Evolutionary conservation across 2,797 vertebrate species (phyloP).

Genomic region (Sebastes itinus): DNA sequence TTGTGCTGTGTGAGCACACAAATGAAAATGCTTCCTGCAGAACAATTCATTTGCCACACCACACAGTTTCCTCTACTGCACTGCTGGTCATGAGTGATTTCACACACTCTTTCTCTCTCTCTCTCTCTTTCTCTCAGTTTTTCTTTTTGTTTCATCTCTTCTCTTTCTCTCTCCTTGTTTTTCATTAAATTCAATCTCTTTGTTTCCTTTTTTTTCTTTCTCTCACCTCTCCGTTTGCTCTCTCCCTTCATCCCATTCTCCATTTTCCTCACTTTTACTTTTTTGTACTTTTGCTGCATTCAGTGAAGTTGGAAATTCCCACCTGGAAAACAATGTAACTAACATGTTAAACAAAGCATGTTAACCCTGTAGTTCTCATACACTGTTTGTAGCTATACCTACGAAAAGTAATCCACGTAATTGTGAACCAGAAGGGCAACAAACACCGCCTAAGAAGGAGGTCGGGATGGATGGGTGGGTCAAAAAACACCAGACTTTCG

Average conservation of each 20-base stretch:
- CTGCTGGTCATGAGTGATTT: slow-evolving; percentile 41
- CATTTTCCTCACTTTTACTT: not conserved
- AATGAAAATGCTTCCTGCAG: slow-evolving; percentile 64
- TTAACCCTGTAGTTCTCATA: not conserved
- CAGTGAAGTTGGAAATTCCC: not conserved
- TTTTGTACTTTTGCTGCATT: not conserved
- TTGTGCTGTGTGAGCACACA: slow-evolving; percentile 39
- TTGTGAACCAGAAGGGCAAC: too few relatives aligned
- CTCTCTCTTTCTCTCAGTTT: not conserved
- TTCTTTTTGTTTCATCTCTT: slow-evolving; percentile 7
- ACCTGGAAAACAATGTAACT: not conserved
- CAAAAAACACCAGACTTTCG: fast-evolving
- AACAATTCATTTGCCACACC: slow-evolving; percentile 60
- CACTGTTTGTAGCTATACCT: too few relatives aligned
- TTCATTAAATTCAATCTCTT: slow-evolving; percentile 22
- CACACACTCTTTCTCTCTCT: not conserved
- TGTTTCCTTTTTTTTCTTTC: not conserved
- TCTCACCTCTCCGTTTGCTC: not conserved
- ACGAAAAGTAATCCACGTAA: too few relatives aligned
- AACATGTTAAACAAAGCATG: not conserved
- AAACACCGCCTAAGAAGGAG: too few relatives aligned
- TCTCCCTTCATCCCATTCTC: not conserved
- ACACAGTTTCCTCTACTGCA: slow-evolving; percentile 35
- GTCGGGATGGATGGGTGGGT: too few relatives aligned
- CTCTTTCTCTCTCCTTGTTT: not conserved